Evolutionary conservation across 2,113 vertebrate species (phyloP).

Genomic region (Leiothrix lutea): DNA sequence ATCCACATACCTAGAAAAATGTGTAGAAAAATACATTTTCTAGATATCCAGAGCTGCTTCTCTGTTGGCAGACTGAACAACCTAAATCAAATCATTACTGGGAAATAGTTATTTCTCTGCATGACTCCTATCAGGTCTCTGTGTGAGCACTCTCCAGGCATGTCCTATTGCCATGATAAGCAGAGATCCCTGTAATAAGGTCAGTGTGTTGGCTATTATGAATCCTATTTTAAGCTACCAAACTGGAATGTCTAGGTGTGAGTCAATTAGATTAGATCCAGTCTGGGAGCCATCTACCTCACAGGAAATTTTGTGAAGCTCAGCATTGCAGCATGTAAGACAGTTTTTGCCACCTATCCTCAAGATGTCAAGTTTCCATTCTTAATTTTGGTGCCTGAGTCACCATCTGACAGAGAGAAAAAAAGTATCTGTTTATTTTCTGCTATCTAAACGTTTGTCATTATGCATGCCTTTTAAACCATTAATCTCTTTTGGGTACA

Average conservation of each 20-base stretch:
- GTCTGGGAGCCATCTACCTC: background rate
- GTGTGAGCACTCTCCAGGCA: background rate
- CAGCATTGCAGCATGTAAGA: background rate
- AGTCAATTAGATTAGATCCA: background rate
- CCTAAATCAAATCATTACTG: background rate
- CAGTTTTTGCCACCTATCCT: background rate
- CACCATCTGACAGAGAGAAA: background rate
- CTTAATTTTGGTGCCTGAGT: background rate
- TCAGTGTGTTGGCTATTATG: background rate
- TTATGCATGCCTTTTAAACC: conserved; percentile 33
- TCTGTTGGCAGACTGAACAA: background rate
- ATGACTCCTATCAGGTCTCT: background rate
- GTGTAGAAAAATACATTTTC: background rate
- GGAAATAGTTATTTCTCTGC: background rate
- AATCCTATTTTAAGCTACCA: background rate
- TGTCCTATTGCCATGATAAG: background rate
- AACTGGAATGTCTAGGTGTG: background rate
- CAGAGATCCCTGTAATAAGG: background rate
- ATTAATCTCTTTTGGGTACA: conserved; percentile 17
- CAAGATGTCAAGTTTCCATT: background rate
- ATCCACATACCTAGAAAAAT: background rate
- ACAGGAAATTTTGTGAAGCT: background rate
- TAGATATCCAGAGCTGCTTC: background rate
- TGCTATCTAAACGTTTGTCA: conserved; percentile 7
- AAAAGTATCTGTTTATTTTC: conserved; percentile 4